phyloP scores from a whole-genome alignment of 2,888 invertebrate genomes.

The Meiosimyza decipiens region DNA sequence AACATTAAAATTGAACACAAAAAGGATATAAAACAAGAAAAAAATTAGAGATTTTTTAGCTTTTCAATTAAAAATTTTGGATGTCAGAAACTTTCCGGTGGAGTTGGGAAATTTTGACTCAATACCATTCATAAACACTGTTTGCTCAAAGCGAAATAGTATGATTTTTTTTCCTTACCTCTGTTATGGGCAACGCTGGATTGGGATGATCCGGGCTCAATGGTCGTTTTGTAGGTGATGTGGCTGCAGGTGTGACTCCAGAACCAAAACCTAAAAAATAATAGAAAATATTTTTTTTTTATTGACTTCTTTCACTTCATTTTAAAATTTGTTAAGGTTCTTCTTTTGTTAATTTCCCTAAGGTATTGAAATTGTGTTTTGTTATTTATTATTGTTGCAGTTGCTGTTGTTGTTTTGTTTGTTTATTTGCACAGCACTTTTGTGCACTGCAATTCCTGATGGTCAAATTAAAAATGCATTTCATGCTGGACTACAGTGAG shows the following conservation, averaged over 20 bases:
- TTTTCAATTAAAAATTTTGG: no score
- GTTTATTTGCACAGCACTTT: not conserved
- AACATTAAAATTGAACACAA: no score
- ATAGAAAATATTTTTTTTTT: constrained; percentile 5
- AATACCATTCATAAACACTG: no score
- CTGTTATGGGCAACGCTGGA: constrained; percentile 75
- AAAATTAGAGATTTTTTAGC: no score
- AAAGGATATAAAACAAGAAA: no score
- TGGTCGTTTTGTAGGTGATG: constrained; percentile 70
- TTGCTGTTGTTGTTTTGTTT: not conserved
- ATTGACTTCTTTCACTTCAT: not conserved
- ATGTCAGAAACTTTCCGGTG: no score
- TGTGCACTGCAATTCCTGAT: not conserved
- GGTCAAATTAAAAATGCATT: constrained; percentile 3
- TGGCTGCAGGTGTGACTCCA: constrained; percentile 67
- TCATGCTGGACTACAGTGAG: not conserved
- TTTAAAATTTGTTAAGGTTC: not conserved
- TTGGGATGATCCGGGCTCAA: constrained; percentile 75
- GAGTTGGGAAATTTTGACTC: no score
- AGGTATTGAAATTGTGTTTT: constrained; percentile 1
- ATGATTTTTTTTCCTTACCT: constrained; percentile 65
- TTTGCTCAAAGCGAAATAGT: no score
- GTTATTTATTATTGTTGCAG: not conserved
- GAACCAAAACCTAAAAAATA: constrained; percentile 69
- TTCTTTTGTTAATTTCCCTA: not conserved